Base-by-base conservation (phyloP, 1,140 invertebrate species). In the Drosophila parvula region DNA sequence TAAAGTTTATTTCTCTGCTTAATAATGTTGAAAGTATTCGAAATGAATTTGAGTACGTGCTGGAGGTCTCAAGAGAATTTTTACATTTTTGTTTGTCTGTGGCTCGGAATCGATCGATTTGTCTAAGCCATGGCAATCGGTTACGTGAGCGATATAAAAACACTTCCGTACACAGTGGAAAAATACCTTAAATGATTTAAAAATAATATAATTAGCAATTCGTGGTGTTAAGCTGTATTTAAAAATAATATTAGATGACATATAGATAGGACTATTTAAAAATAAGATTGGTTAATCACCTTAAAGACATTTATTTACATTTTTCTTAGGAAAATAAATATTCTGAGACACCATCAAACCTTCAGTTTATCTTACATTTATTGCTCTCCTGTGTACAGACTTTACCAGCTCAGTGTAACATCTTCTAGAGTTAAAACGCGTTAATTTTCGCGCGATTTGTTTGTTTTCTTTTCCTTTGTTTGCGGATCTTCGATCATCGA, bases 391-490 rank as follows among this genome's bases (percentile, higher is more conserved):
- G 6, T 22, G 4, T 5, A 14, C 22, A 50, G 14, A 83, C 45
- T 67, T 63, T 44, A 55, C 5, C 5, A 28, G 45, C 34, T 22
- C 61, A 84, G 40, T 79, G 71, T 79, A 38, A 62, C 34, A 53
- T 68, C 61, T 78, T 75, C 44, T 63, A 40, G 53, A 14, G 38
- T 68, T 65, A 18, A 68, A 60, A 76, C 9, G 67, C 56, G 71
- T 79, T 76, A 79, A 74, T 74, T 88, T 82, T 79, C 53, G 76
- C 79, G 57, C 63, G 18, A 65, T 79, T 88, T 88, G 65, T 83
- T 82, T 88, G 59, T 57, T 53, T 53, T 81, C 60, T 55, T 27
- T 27, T 38, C 47, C 40, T 67, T 48, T 78, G 55, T 73, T 82
- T 64, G 68, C 16, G 63, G 60, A 58, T 86, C 47, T 64, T 38